phyloP scores from a whole-genome alignment of 2,113 vertebrate genomes.

The Petrocephalus zakoni region DNA sequence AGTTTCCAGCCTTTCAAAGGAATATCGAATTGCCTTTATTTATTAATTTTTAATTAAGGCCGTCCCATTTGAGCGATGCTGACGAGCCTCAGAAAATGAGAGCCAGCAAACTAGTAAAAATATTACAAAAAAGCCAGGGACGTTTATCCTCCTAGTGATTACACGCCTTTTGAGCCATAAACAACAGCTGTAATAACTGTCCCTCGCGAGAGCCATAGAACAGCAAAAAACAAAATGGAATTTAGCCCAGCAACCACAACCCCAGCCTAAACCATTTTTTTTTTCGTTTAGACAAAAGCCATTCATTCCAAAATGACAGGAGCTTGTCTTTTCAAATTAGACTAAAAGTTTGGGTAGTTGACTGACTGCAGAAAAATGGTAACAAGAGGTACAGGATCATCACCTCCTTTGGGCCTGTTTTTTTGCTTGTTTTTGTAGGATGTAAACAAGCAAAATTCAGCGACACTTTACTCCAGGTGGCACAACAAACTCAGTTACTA shows the following conservation, averaged over 20 bases:
- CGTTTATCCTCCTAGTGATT: neutral
- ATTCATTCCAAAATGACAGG: neutral
- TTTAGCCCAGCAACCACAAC: neutral
- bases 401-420: too few species aligned
- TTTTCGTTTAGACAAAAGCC: neutral
- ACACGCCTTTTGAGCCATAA: neutral
- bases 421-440: too few species aligned
- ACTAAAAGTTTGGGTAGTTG: neutral
- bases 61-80: neutral
- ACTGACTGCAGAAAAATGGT: neutral
- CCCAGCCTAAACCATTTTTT: neutral
- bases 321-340: neutral
- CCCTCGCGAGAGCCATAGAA: neutral
- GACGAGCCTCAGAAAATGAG: neutral
- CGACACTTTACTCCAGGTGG: neutral
- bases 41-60: neutral
- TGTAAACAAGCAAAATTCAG: neutral
- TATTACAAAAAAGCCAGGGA: neutral
- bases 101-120: neutral
- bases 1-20: neutral
- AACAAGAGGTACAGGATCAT: neutral
- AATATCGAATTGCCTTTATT: neutral
- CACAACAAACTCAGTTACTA: neutral
- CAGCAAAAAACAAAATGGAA: neutral
- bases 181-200: constrained; percentile 7